phyloP scores from a whole-genome alignment of 2,113 vertebrate species.

The Arenaria interpres region DNA sequence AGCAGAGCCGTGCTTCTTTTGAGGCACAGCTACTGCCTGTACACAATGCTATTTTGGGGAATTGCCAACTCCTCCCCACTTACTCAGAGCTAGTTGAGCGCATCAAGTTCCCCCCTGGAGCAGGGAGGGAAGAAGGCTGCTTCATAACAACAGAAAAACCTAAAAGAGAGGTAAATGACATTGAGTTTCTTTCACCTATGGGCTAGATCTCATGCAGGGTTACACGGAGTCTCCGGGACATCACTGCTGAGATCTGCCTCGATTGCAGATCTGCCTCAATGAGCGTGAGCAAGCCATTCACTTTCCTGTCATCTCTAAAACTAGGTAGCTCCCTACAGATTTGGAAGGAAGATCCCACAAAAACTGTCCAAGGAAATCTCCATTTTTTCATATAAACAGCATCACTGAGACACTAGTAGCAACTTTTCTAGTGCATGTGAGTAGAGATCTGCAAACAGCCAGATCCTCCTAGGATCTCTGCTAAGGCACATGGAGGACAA shows the following conservation, averaged over 20 bases:
- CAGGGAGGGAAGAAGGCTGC: not conserved
- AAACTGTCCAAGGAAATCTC: not conserved
- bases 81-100: not conserved
- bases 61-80: not conserved
- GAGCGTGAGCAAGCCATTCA: not conserved
- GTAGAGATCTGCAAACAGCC: not conserved
- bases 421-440: not conserved
- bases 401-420: not conserved
- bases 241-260: not conserved
- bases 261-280: not conserved
- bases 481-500: not conserved
- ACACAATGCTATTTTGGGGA: slow-evolving; percentile 17
- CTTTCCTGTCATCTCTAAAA: not conserved
- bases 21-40: slow-evolving; percentile 21
- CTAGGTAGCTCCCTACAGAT: not conserved
- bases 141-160: not conserved
- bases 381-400: accelerated
- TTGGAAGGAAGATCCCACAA: not conserved
- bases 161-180: not conserved
- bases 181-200: not conserved
- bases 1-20: not conserved
- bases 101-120: not conserved
- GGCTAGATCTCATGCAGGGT: not conserved
- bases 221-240: not conserved
- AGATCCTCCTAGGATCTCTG: not conserved